Percentiles rank a stretch among this genome's conserved stretches.
These are phyloP conservation scores for Lophura nycthemera DNA, from an alignment of 2,113 vertebrate genomes.

Conservation along the genomic window DNA sequence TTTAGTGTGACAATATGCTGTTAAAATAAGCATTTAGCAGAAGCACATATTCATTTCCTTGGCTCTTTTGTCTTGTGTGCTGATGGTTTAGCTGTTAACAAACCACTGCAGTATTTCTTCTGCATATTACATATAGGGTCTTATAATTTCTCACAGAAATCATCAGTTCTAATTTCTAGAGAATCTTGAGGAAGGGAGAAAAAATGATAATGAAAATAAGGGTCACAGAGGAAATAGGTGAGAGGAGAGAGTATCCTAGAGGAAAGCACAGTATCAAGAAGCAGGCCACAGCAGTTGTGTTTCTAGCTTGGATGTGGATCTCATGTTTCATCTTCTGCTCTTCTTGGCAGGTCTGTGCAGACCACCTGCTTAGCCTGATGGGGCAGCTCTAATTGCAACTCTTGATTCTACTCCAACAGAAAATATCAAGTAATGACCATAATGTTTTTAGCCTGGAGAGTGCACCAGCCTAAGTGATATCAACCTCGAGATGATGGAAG, in stretches of 20 bases:
- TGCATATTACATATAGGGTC: not conserved
- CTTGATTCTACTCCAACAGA: not conserved
- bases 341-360: not conserved
- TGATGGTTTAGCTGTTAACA: not conserved
- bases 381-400: not conserved
- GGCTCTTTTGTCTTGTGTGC: not conserved
- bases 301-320: not conserved
- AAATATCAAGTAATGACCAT: rapidly evolving
- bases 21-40: not conserved
- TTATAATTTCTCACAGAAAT: not conserved
- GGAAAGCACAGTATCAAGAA: not conserved
- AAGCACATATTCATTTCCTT: not conserved
- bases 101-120: not conserved
- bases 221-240: not conserved
- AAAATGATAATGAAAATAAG: not conserved
- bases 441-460: not conserved
- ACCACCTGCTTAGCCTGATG: not conserved
- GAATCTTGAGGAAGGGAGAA: not conserved
- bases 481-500: not conserved
- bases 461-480: not conserved
- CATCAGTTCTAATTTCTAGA: not conserved
- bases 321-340: not conserved
- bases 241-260: not conserved
- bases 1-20: not conserved
- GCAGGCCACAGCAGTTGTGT: not conserved